Conservation (phyloP, 1,140 invertebrate genomes). For the Hetaerina americana region DNA sequence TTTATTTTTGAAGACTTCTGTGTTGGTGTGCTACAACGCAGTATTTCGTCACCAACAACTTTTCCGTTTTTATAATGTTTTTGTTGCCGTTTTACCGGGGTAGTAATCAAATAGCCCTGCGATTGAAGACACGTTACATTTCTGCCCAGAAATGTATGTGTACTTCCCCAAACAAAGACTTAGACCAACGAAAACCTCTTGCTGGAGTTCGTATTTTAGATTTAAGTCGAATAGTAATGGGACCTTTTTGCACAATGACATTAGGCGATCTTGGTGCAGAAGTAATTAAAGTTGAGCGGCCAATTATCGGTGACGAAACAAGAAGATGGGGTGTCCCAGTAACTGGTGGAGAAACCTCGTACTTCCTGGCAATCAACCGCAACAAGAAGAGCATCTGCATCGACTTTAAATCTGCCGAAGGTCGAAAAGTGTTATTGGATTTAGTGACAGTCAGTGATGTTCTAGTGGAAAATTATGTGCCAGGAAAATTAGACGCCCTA, state of each 20-base stretch:
- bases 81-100: background rate
- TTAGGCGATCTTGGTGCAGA: conserved; percentile 89
- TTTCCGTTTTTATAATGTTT: background rate
- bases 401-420: conserved; percentile 60
- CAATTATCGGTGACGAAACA: conserved; percentile 74
- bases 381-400: conserved; percentile 93
- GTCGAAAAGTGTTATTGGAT: conserved; percentile 57
- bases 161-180: background rate
- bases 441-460: conserved; percentile 69
- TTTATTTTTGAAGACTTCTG: background rate
- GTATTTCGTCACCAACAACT: background rate
- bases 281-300: conserved; percentile 80
- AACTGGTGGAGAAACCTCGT: conserved; percentile 56
- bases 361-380: conserved; percentile 80
- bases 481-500: conserved; percentile 68
- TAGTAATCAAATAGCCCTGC: background rate
- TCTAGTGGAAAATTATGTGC: conserved; percentile 88
- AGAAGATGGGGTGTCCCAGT: conserved; percentile 90
- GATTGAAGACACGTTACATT: background rate
- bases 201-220: conserved; percentile 63
- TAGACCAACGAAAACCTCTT: conserved; percentile 27
- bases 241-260: conserved; percentile 85
- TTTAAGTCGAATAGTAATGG: conserved; percentile 68
- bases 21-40: background rate
- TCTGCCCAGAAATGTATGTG: background rate